Evolutionary conservation across 2,888 invertebrate species (phyloP).

Genomic region (Melanostoma scalare): DNA sequence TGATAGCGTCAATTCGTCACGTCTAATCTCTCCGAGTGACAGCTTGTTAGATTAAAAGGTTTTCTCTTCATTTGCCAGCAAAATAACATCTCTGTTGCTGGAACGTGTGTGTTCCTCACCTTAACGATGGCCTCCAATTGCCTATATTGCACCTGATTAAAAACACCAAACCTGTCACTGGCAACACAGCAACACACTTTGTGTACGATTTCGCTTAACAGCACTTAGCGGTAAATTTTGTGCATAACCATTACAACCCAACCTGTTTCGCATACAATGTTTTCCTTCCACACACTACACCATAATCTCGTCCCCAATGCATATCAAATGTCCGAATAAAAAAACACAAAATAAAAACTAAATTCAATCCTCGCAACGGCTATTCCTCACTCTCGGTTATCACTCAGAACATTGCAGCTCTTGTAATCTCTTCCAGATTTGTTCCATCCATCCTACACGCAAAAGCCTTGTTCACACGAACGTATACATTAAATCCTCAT

Average conservation of each 20-base stretch:
- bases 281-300: background rate
- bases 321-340: conserved; percentile 34
- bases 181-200: conserved; percentile 29
- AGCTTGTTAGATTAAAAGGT: conserved; percentile 33
- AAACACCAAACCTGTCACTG: conserved; percentile 50
- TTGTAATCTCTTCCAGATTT: conserved; percentile 65
- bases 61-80: conserved; percentile 27
- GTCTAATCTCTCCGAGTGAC: conserved; percentile 21
- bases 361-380: conserved; percentile 20
- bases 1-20: conserved; percentile 34
- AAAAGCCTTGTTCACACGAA: conserved; percentile 69
- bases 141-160: conserved; percentile 55
- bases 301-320: conserved; percentile 56
- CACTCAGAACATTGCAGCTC: conserved; percentile 63
- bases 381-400: conserved; percentile 64
- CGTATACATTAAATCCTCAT: conserved; percentile 64
- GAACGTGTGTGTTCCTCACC: background rate
- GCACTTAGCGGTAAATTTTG: conserved; percentile 61
- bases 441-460: conserved; percentile 66
- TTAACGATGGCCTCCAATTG: conserved; percentile 9
- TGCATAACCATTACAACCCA: conserved; percentile 45
- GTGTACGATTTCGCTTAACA: conserved; percentile 42
- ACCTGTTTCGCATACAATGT: conserved; percentile 54
- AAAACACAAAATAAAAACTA: background rate
- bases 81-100: conserved; percentile 27